Base-by-base conservation (phyloP, 2,888 invertebrate genomes). In the Lepas anatifera region DNA sequence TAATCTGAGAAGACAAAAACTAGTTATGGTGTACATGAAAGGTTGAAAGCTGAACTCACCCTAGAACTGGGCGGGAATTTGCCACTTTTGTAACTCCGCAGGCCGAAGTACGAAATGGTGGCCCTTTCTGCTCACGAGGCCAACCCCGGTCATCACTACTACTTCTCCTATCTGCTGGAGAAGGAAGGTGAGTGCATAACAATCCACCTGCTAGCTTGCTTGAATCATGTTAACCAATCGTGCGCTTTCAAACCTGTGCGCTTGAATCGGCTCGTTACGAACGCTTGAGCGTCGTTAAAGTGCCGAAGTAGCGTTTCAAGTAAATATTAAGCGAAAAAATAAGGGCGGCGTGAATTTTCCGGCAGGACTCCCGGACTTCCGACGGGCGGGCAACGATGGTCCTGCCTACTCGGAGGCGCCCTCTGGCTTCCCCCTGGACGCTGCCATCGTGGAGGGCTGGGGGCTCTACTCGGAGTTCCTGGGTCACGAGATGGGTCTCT, bases 131-230 rank as follows among this genome's bases (percentile, higher is more conserved):
- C 80, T 3, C 81, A 81, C 73, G 80, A 80, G 74, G 77, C 78
- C 7, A 75, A 78, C 37, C 81, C 81, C 1, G 81, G 81, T 2
- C 80, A 81, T 71, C 81, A 81, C 74, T 73, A 80, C 16, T 79
- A 79, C 76, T 78, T 77, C 67, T 48, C 70, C 67, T 75, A 70
- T 69, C 43, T 70, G 46, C 22, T 58, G 35, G 58, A 58, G 35
- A 58, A 58, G 22, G 7, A 58, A 58, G 58, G 58, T 58, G 35
- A 18, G n/a, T n/a, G n/a, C n/a, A n/a, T n/a, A n/a, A n/a, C n/a
- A n/a, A n/a, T n/a, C n/a, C n/a, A n/a, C n/a, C n/a, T n/a, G n/a
- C n/a, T n/a, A n/a, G n/a, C n/a, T n/a, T n/a, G n/a, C n/a, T n/a
- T n/a, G n/a, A n/a, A n/a, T n/a, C n/a, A n/a, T n/a, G n/a, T n/a